A percentile compares a stretch with the other conserved stretches of the same genome.
Evolutionary conservation across 2,113 vertebrate species (phyloP).

Genomic region (Phrynosoma platyrhinos): DNA sequence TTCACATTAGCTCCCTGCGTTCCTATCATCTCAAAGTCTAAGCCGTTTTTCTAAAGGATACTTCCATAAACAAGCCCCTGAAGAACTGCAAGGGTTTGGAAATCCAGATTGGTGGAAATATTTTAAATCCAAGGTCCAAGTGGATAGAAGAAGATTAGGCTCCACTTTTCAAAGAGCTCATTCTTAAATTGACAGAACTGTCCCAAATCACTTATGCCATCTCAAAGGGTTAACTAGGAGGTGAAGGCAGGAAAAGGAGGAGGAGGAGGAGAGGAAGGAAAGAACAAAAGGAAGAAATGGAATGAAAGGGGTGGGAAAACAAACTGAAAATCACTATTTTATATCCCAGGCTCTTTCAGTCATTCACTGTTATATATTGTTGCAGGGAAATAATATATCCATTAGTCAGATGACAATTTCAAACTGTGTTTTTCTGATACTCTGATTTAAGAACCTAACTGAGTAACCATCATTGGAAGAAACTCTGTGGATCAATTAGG

Average conservation of each 20-base stretch:
- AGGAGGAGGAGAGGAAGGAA: conserved; percentile 29
- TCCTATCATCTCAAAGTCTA: conserved; percentile 93
- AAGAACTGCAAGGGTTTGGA: conserved; percentile 89
- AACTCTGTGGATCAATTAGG: background rate
- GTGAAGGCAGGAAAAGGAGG: background rate
- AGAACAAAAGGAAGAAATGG: background rate
- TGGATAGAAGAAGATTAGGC: conserved; percentile 87
- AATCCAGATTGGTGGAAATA: conserved; percentile 86
- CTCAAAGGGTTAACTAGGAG: conserved; percentile 57
- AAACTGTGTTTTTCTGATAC: fast-evolving
- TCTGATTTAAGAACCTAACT: background rate
- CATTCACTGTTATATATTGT: conserved; percentile 29
- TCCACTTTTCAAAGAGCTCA: conserved; percentile 74
- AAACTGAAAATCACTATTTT: conserved; percentile 21
- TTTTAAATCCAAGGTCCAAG: conserved; percentile 81
- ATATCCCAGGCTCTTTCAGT: conserved; percentile 12
- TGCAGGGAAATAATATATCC: fast-evolving
- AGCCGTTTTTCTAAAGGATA: conserved; percentile 96
- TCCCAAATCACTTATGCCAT: conserved; percentile 65
- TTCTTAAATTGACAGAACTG: conserved; percentile 83
- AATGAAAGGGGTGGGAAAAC: conserved; percentile 48
- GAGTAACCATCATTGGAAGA: background rate
- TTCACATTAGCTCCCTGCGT: conserved; percentile 95
- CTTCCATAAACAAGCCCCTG: conserved; percentile 89
- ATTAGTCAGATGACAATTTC: background rate